phyloP scores from a whole-genome alignment of 2,797 vertebrate genomes.

The Borostomias antarcticus region DNA sequence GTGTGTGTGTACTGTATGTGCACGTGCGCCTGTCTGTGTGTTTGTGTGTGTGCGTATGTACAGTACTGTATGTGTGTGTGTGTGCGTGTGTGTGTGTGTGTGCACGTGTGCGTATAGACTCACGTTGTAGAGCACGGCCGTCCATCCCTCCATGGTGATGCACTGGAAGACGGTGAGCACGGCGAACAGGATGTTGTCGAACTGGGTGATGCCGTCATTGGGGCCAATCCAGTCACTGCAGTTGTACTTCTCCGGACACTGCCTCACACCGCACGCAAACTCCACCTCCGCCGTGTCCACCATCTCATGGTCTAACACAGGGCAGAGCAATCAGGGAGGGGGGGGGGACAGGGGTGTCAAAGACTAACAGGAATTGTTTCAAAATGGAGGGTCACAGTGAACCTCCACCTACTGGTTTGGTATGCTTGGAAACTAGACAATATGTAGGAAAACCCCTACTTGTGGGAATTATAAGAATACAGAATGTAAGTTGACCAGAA shows the following conservation, averaged over 20 bases:
- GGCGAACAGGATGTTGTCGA: conserved; percentile 98
- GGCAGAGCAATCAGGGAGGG: not conserved
- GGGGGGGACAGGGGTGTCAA: not conserved
- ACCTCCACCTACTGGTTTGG: too few species aligned
- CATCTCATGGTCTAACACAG: conserved; percentile 75
- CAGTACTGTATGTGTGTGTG: too few species aligned
- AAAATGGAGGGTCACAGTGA: too few species aligned
- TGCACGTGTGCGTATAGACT: conserved; percentile 51
- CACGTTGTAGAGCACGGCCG: conserved; percentile 97
- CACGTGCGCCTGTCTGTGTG: too few species aligned
- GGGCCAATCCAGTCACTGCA: conserved; percentile 96
- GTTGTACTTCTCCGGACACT: conserved; percentile 88
- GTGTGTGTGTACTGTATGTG: too few species aligned
- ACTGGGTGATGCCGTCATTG: conserved; percentile 98
- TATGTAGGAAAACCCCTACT: too few species aligned
- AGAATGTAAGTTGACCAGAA: too few species aligned
- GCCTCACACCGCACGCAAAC: conserved; percentile 91
- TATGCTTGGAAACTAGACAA: not conserved
- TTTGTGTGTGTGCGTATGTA: too few species aligned
- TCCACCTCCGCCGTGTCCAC: conserved; percentile 90
- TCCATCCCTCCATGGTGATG: conserved; percentile 99
- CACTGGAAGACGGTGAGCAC: conserved; percentile 99
- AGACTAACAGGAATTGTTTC: not conserved
- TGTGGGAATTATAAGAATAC: too few species aligned
- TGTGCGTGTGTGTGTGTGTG: too few species aligned